Base-by-base conservation (phyloP, 1,140 invertebrate genomes). In the Pygmarrhopalites habei region DNA sequence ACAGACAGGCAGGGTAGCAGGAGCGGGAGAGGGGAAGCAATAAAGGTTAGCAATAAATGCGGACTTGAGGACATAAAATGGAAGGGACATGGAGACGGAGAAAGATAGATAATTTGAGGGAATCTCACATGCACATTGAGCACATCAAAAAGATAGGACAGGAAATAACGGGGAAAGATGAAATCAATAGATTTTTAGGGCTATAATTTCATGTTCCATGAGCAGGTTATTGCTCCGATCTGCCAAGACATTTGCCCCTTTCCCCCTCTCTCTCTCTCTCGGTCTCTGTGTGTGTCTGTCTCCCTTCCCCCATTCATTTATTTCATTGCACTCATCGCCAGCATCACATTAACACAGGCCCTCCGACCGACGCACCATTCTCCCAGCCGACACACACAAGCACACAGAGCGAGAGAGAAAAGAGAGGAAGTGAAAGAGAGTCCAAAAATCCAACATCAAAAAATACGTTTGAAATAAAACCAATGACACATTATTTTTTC, bases 121-220 rank as follows among this genome's bases (percentile, higher is more conserved):
- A 52, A 52, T 52, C 49, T 52, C 49, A 52, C 25, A 52, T 52
- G 49, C 23, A 52, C 49, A 52, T 26, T 26, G 49, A 25, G 25
- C 49, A 29, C 14, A 52, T 25, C 49, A 52, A 25, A 35, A 52
- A 52, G 49, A 52, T 26, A 52, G 49, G 23, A 52, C 23, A 29
- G 49, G 28, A 29, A 52, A 26, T 4, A 52, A n/a, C 2, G 49
- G 49, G n/a, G n/a, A 26, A 5, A 23, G 49, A 52, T 52, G 49
- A 52, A 52, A 52, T 52, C 49, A 52, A 52, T 52, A 52, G 49
- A 52, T 52, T 52, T 52, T 29, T 52, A 52, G 49, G 49, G 25
- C 49, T 7, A 52, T 52, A 52, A 52, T 26, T 52, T 52, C 49
- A 52, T 52, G 49, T 52, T 52, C 49, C 49, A 52, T 52, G 46